Conservation (phyloP, 2,113 vertebrate genomes). For the Pygoscelis antarcticus region DNA sequence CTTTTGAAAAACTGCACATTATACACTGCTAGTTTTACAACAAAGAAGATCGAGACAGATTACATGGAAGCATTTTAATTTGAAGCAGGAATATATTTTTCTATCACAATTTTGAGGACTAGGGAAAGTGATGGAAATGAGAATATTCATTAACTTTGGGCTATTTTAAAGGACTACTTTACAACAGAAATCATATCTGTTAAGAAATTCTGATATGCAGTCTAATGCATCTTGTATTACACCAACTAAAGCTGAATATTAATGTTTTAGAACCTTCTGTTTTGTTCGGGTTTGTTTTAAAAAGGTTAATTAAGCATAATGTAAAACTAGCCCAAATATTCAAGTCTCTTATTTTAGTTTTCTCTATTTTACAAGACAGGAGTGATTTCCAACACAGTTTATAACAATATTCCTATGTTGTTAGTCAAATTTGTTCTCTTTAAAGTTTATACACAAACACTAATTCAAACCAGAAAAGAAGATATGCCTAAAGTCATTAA, state of each 20-base stretch:
- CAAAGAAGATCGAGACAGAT: neutral
- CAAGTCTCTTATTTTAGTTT: neutral
- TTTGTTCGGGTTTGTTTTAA: neutral
- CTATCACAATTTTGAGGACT: neutral
- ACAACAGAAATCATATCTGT: neutral
- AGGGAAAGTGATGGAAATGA: neutral
- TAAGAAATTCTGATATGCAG: neutral
- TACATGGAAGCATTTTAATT: neutral
- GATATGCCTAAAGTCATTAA: neutral
- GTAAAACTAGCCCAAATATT: neutral
- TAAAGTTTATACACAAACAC: neutral
- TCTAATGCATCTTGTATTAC: neutral
- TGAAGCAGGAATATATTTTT: neutral
- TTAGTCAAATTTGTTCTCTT: neutral
- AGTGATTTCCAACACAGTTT: neutral
- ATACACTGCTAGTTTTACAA: neutral
- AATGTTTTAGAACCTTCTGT: neutral
- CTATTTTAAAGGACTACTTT: neutral
- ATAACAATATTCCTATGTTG: neutral
- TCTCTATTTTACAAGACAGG: neutral
- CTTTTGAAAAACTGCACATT: neutral
- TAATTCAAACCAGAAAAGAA: neutral
- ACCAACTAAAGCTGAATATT: neutral
- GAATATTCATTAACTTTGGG: neutral
- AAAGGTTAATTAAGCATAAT: neutral